Base-by-base conservation (phyloP, 1,140 invertebrate species). In the Ectropis grisescens region DNA sequence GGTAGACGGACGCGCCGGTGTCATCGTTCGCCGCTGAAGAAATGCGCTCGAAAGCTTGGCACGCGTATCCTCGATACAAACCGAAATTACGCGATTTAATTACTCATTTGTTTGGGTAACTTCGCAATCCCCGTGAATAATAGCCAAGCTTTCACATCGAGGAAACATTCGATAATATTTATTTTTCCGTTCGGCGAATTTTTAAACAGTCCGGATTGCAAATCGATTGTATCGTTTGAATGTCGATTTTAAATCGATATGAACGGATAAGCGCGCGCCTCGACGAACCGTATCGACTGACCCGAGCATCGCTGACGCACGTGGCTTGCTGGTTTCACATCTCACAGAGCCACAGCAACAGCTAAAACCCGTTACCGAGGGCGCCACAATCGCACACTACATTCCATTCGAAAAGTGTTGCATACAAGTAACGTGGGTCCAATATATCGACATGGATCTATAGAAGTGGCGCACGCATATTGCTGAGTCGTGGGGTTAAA, bases 21-120 rank as follows among this genome's bases (percentile, higher is more conserved):
- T 71, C 68, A 76, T 59, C 48, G 46, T 34, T 56, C 68, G 69
- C 70, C 74, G 59, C 68, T 55, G 62, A 47, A 79, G 68, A 69
- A 66, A 80, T 75, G 70, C 62, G 69, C 54, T 41, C 45, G 57
- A 27, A 45, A 50, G 58, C 56, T 72, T 75, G 74, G 74, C 70
- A 74, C 56, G 56, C 47, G 52, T 45, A 44, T 45, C 47, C 50
- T 67, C 70, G 59, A 75, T 70, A 58, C 52, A 57, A 60, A 52
- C 41, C 56, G 41, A 55, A 57, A 53, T 45, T 41, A 47, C 24
- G 36, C 25, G 27, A 26, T 54, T 43, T 46, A 43, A 47, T 49
- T 47, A 46, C 11, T 26, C 12, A 26, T 14, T 34, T 37, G 31
- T 47, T 52, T 48, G 46, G 13, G 25, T 34, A 39, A 44, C 24